Evolutionary conservation across 2,888 invertebrate genomes (phyloP).

Genomic region (Uropetala carovei): DNA sequence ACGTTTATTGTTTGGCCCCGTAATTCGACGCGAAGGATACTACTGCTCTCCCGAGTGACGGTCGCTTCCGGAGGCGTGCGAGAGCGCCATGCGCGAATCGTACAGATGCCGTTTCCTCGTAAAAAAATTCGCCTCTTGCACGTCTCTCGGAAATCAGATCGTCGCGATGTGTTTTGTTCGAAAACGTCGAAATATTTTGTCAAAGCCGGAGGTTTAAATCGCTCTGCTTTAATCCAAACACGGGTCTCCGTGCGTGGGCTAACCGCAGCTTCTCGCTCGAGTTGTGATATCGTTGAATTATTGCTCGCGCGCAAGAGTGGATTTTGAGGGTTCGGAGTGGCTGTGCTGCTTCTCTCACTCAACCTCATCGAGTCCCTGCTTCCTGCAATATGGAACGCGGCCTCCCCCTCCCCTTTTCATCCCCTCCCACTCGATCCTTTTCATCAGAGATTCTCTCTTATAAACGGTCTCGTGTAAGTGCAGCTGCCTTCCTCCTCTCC

Average conservation of each 20-base stretch:
- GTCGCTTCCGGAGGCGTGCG: too few species aligned
- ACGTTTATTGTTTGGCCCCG: too few species aligned
- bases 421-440: not conserved
- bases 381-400: slow-evolving; percentile 28
- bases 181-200: too few species aligned
- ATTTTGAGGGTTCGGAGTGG: too few species aligned
- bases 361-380: not conserved
- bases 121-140: too few species aligned
- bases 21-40: too few species aligned
- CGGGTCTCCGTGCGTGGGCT: not conserved
- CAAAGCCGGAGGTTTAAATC: too few species aligned
- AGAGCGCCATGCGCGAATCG: too few species aligned
- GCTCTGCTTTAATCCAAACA: not conserved
- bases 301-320: not conserved
- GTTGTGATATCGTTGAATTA: slow-evolving; percentile 5
- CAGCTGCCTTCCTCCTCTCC: not conserved
- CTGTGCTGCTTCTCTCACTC: not conserved
- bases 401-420: not conserved
- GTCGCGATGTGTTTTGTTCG: too few species aligned
- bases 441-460: not conserved
- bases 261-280: not conserved
- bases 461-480: slow-evolving; percentile 3
- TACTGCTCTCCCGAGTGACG: too few species aligned
- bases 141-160: too few species aligned
- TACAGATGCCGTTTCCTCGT: too few species aligned